Percentiles rank a stretch among this genome's conserved stretches.
Evolutionary conservation across 2,797 vertebrate genomes (phyloP).

Genomic region (Chanos chanos): DNA sequence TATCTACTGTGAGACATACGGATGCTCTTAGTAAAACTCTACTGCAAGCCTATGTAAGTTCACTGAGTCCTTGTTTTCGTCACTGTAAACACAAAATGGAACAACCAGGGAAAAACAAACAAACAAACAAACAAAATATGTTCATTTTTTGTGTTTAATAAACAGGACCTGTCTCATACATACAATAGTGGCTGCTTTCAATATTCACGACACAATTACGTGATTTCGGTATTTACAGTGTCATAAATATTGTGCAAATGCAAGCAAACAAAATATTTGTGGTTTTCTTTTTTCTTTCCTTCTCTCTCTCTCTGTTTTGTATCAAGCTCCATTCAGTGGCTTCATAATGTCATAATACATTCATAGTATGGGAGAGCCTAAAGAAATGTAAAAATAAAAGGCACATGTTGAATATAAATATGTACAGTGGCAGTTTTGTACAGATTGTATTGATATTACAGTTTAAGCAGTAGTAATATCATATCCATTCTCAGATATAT

Average conservation of each 20-base stretch:
- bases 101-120: constrained; percentile 1
- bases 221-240: background rate
- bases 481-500: too few relatives aligned
- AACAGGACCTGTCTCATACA: too few relatives aligned
- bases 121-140: too few relatives aligned
- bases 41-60: too few relatives aligned
- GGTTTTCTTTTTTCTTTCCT: too few relatives aligned
- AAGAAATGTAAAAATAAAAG: constrained; percentile 6
- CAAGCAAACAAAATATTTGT: too few relatives aligned
- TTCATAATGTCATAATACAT: constrained; percentile 7
- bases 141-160: too few relatives aligned
- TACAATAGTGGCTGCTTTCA: constrained; percentile 15
- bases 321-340: constrained; percentile 3
- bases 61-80: background rate
- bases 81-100: background rate
- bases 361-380: background rate
- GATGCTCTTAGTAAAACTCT: too few relatives aligned
- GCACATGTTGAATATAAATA: constrained; percentile 12
- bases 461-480: too few relatives aligned
- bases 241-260: background rate
- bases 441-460: background rate
- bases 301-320: background rate
- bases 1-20: too few relatives aligned
- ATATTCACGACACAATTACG: background rate
- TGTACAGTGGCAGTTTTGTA: constrained; percentile 8